Percentiles rank a stretch among this genome's conserved stretches.
Evolutionary conservation across 64 coral and sea anemone species (phyloP).

Genomic region (Porites lutea): DNA sequence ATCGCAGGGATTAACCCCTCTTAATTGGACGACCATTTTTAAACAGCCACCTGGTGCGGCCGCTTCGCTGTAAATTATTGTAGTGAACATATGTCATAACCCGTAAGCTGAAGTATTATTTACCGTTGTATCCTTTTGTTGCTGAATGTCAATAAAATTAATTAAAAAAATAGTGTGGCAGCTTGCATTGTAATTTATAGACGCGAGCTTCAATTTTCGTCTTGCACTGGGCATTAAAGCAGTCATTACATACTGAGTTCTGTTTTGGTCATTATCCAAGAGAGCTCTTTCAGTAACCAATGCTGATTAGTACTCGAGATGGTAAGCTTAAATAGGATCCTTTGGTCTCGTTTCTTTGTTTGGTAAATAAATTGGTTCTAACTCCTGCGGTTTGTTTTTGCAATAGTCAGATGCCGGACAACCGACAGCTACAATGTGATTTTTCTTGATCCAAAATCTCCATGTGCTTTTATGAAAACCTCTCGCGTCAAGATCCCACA

Average conservation of each 20-base stretch:
- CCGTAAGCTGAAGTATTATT: too few species aligned
- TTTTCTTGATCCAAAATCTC: conserved; percentile 95
- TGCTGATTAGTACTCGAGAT: not conserved
- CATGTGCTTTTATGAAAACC: conserved; percentile 92
- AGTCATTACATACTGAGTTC: not conserved
- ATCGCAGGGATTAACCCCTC: too few species aligned
- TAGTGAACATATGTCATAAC: too few species aligned
- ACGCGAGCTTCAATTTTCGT: not conserved
- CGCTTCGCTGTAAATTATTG: too few species aligned
- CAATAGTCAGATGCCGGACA: conserved; percentile 78
- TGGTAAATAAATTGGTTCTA: conserved; percentile 81
- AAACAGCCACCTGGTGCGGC: too few species aligned
- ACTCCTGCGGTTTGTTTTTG: conserved; percentile 67
- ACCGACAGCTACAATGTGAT: conserved; percentile 81
- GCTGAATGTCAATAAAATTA: too few species aligned
- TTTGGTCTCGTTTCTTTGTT: conserved; percentile 53
- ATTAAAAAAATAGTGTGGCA: too few species aligned
- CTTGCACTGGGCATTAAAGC: not conserved
- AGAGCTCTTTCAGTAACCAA: too few species aligned
- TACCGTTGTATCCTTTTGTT: too few species aligned
- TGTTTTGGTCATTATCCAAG: not conserved
- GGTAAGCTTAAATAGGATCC: conserved; percentile 2
- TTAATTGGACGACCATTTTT: too few species aligned
- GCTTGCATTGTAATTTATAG: too few species aligned
- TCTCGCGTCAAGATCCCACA: conserved; percentile 88